phyloP scores from a whole-genome alignment of 2,113 vertebrate species.

The Mustela lutreola region DNA sequence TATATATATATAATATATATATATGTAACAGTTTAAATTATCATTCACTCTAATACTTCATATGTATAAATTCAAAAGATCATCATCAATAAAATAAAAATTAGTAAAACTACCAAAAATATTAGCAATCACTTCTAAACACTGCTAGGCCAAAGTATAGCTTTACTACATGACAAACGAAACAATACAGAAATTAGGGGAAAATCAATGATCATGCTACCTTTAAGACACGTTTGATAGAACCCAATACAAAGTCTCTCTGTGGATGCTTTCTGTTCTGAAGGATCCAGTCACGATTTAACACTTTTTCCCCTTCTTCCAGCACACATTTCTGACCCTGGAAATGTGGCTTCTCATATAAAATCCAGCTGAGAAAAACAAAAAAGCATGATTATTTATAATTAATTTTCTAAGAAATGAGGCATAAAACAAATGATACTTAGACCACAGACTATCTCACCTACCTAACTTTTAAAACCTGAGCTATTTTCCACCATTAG shows the following conservation, averaged over 20 bases:
- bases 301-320: slow-evolving; percentile 91
- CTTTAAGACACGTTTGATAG: slow-evolving; percentile 90
- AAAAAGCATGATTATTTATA: slow-evolving; percentile 29
- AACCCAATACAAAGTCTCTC: slow-evolving; percentile 88
- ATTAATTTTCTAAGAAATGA: slow-evolving; percentile 49
- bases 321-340: slow-evolving; percentile 89
- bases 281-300: slow-evolving; percentile 86
- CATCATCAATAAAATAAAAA: slow-evolving; percentile 3
- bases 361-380: slow-evolving; percentile 90
- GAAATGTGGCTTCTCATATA: slow-evolving; percentile 92
- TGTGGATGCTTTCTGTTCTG: slow-evolving; percentile 73
- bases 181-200: neutral
- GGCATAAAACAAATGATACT: slow-evolving; percentile 9
- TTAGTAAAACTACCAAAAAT: slow-evolving; percentile 6
- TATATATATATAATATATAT: too few relatives aligned
- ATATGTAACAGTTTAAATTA: neutral
- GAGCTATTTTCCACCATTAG: neutral
- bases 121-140: slow-evolving; percentile 42
- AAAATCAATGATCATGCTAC: slow-evolving; percentile 79
- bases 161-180: slow-evolving; percentile 34
- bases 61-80: slow-evolving; percentile 26
- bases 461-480: neutral
- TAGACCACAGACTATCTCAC: neutral
- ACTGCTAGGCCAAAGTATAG: neutral
- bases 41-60: slow-evolving; percentile 24